Evolutionary conservation across 2,888 invertebrate species (phyloP), one percentile per base, ranked within the genome.

Genomic region (Sabellastarte sp.): DNA sequence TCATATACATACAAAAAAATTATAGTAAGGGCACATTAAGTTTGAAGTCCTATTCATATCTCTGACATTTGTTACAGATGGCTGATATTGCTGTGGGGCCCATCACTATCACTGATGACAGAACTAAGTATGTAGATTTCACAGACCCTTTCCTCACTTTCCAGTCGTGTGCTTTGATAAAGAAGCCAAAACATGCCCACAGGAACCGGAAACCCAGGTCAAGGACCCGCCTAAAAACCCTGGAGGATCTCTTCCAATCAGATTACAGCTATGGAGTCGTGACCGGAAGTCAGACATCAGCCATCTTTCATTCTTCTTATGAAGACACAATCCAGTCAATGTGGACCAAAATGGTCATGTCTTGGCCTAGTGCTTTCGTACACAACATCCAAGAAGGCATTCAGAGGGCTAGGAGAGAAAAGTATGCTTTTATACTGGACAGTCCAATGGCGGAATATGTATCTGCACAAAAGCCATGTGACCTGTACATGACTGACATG

Each of bases 81-180:
- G 73, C 73, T 0, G 66, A 73, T 52, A 59, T 73, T 5, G 73
- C 70, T 4, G 68, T 63, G 2, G 73, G 66, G n/a, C 59, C 71
- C 2, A 32, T 73, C 3, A 63, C 67, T 10, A 61, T 68, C 50
- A 70, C 68, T 1, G 50, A 61, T 33, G 60, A 59, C n/a, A 41
- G 61, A 2, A 32, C 41, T 30, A 56, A 63, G 24, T 62, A 63
- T 30, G 63, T 73, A 2, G 69, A 72, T 33, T 72, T 72, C 60
- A 73, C 70, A 10, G 67, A 67, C 4, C 66, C 70, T 30, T 67
- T 70, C 61, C 60, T 73, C 51, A 65, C 65, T 50, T 61, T 72
- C 33, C 57, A 63, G n/a, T 70, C 66, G 28, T 64, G 70, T 1
- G 72, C 72, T 2, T 52, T 72, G 10, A 55, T 70, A 20, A 52